These are phyloP conservation scores for Manis javanica DNA, from an alignment of 2,797 vertebrate genomes.

Conservation along the genomic window DNA sequence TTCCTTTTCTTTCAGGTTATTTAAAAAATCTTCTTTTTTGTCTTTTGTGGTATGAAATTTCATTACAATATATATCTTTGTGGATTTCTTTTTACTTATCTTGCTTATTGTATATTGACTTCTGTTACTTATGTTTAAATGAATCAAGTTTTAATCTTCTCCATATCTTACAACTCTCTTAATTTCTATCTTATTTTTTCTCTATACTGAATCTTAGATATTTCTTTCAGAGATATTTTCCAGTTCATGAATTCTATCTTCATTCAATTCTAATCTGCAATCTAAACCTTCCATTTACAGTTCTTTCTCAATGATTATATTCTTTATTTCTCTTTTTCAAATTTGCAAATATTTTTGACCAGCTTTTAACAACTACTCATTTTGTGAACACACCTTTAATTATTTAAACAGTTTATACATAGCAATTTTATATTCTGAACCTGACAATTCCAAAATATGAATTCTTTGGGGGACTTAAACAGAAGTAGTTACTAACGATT, in stretches of 20 bases:
- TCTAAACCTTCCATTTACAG: background rate
- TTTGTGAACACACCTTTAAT: slow-evolving; percentile 40
- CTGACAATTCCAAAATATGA: background rate
- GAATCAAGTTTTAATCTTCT: background rate
- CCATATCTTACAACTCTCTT: background rate
- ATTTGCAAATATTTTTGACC: slow-evolving; percentile 22
- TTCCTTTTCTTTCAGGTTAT: background rate
- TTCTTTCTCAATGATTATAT: slow-evolving; percentile 10
- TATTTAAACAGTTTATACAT: background rate
- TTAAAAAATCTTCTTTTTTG: background rate
- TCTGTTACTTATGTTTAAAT: background rate
- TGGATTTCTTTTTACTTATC: slow-evolving; percentile 25
- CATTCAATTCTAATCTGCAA: background rate
- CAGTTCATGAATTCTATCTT: slow-evolving; percentile 45
- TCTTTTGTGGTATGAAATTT: background rate
- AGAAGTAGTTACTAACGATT: background rate
- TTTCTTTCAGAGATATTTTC: slow-evolving; percentile 18
- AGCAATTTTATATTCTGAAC: slow-evolving; percentile 11
- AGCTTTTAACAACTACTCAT: background rate
- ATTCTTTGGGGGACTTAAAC: background rate
- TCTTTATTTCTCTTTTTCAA: slow-evolving; percentile 43
- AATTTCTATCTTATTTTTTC: background rate
- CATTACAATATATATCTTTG: background rate
- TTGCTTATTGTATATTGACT: background rate
- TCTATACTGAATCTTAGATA: background rate